Evolutionary conservation across 2,113 vertebrate genomes (phyloP), one percentile per base, ranked within the genome.

Genomic region (Cynopterus brachyotis): DNA sequence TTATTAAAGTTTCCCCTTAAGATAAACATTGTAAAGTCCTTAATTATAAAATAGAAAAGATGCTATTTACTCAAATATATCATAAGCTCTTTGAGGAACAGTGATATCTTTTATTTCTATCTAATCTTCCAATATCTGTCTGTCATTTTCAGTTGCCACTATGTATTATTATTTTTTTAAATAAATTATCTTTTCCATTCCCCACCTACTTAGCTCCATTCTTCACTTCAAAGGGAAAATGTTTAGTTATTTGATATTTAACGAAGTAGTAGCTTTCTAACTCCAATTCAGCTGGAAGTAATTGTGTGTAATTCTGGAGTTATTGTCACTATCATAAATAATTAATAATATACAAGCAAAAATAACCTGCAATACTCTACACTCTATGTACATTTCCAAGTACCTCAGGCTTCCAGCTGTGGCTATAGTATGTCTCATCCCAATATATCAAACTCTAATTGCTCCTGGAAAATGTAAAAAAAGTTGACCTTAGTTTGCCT

Each of bases 391-490:
- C 32, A 67, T 45, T 84, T 59, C 6, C 59, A 85, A 45, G 24
- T 76, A 78, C 81, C 15, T 81, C 8, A 89, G 40, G 82, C 22
- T 82, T 94, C 62, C 45, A 86, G 16, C 40, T 86, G 50, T 78
- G 45, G 60, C 10, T 91, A 5, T 76, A 88, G 89, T 89, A 76
- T 24, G 60, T 92, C 26, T 15, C n/a, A 92, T 50, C 45, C 4
- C 32, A 94, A 26, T 32, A 60, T 70, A 45, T 92, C 28, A 57
- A 62, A 83, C 5, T 90, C 3, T 87, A 96, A 91, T 81, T 95
- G 24, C 35, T 86, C 16, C 40, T 67, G 20, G 45, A 40, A 84
- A 76, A 1, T 76, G 0, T 84, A 45, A 5, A 30, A 69, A n/a
- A 53, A 47, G 0, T 13, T 79, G 50, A 26, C 17, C 16, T 73